A percentile compares a stretch with the other conserved stretches of the same genome.
Conservation (phyloP, 1,140 invertebrate genomes). For the Drosophila gunungcola region DNA sequence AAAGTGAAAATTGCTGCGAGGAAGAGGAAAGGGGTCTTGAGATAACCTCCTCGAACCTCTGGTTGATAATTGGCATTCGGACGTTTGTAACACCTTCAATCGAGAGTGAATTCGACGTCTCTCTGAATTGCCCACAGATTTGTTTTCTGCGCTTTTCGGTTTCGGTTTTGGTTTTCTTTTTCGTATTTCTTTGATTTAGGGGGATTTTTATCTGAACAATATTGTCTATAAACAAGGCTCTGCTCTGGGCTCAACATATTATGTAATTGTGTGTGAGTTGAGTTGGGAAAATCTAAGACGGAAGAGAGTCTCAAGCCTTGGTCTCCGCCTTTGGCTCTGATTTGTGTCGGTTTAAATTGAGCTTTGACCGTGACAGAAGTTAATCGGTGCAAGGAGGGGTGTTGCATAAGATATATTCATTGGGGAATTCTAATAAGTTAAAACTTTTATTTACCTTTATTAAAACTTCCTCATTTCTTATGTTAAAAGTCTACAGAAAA, state of each 20-base stretch:
- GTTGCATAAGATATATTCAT: constrained; percentile 10
- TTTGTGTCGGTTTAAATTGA: constrained; percentile 54
- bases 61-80: constrained; percentile 42
- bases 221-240: constrained; percentile 52
- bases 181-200: constrained; percentile 40
- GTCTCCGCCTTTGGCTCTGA: constrained; percentile 45
- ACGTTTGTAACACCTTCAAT: constrained; percentile 63
- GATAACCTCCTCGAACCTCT: constrained; percentile 35
- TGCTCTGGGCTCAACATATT: constrained; percentile 53
- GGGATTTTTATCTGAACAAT: constrained; percentile 67
- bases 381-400: constrained; percentile 7
- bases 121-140: constrained; percentile 33
- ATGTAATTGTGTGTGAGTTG: constrained; percentile 53
- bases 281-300: constrained; percentile 60
- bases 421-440: too few relatives aligned
- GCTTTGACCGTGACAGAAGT: constrained; percentile 69
- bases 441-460: not conserved
- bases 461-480: not conserved
- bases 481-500: not conserved
- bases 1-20: constrained; percentile 71
- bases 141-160: constrained; percentile 27
- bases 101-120: constrained; percentile 26
- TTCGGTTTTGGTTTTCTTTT: constrained; percentile 5
- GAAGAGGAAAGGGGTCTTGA: constrained; percentile 30
- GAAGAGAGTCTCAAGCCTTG: constrained; percentile 53